Base-by-base conservation (phyloP, 2,888 invertebrate genomes). In the Spicauda simplicius region DNA sequence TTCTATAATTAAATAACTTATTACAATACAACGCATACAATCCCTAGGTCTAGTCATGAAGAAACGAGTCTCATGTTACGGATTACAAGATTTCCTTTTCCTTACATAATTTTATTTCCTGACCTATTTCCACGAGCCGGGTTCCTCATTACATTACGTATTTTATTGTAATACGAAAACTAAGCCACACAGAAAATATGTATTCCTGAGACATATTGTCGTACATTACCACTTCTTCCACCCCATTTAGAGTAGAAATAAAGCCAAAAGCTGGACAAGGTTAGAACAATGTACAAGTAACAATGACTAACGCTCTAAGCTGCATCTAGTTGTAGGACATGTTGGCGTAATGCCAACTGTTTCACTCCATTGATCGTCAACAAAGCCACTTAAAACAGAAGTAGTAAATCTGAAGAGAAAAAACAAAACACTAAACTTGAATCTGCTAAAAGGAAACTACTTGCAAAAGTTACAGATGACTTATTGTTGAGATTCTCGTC, bases 341-440 rank as follows among this genome's bases (percentile, higher is more conserved):
- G 25, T 54, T 66, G 65, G 65, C 65, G 48, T 19, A 12, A 20
- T 11, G 53, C 65, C 65, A 60, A 48, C 48, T 25, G 59, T 66
- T 55, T 66, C 59, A 55, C 48, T 30, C 65, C 59, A 60, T 66
- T 60, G 59, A 48, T 66, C 66, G 66, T 55, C 66, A 66, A 66
- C 66, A 66, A 66, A 65, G 33, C 66, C 66, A 66, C 54, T 59
- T n/a, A 41, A 18, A 65, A 59, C 60, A 66, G 48, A 60, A 60
- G 16, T 55, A 48, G 30, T 48, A 48, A 60, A 59, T 54, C 33
- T 53, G 30, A 55, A 54, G 54, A 30, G 30, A 60, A 59, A 55
- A 59, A 60, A 60, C 48, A 48, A 48, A 48, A 48, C 58, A 8
- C 20, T 20, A n/a, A 57, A 45, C 7, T 20, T 25, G 14, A 45